A percentile compares a stretch with the other conserved stretches of the same genome.
Conservation (phyloP, 2,888 invertebrate genomes). For the Eupithecia pulchellata region DNA sequence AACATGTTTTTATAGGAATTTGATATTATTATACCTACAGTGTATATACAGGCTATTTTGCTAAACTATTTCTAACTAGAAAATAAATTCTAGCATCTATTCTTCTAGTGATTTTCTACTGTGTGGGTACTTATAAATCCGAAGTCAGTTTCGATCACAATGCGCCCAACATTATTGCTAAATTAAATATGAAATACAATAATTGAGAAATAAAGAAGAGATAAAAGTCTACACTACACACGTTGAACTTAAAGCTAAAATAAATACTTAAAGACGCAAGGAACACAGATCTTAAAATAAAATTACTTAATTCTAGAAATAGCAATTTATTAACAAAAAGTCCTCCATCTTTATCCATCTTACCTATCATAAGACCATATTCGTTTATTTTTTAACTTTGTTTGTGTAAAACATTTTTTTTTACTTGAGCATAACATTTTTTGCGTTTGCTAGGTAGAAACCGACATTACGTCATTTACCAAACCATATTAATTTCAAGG, state of each 20-base stretch:
- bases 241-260: constrained; percentile 65
- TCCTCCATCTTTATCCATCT: no score
- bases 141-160: constrained; percentile 21
- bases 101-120: constrained; percentile 14
- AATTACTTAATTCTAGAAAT: background rate
- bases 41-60: background rate
- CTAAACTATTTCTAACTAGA: constrained; percentile 6
- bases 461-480: background rate
- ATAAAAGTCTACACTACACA: constrained; percentile 22
- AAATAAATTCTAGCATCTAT: constrained; percentile 16
- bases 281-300: constrained; percentile 56
- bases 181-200: constrained; percentile 5
- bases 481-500: background rate
- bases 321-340: background rate
- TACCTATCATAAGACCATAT: no score
- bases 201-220: background rate
- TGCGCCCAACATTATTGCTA: constrained; percentile 9
- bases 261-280: constrained; percentile 73
- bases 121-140: background rate
- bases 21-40: background rate
- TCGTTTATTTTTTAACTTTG: no score
- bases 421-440: background rate
- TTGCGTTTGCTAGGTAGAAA: background rate
- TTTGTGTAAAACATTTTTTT: background rate
- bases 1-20: background rate